Percentiles rank a stretch among this genome's conserved stretches.
Evolutionary conservation across 1,140 invertebrate genomes (phyloP).

Genomic region (Forficula auricularia): DNA sequence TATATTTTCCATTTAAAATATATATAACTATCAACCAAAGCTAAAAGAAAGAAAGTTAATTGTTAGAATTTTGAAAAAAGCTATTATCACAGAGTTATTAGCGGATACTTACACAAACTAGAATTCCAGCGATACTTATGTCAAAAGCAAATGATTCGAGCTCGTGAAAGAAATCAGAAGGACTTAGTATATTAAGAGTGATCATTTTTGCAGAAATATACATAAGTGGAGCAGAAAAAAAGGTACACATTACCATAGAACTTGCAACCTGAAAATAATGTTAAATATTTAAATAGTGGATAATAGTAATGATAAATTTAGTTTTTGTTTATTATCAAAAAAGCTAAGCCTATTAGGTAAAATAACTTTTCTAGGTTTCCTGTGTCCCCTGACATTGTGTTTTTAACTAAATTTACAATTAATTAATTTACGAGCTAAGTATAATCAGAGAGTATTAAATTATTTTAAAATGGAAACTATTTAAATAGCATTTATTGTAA

Average conservation of each 20-base stretch:
- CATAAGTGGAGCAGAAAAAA: constrained; percentile 84
- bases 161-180: constrained; percentile 49
- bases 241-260: constrained; percentile 83
- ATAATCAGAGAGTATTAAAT: too few relatives aligned
- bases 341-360: neutral
- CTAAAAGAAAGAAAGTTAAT: constrained; percentile 17
- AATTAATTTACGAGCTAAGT: too few relatives aligned
- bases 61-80: neutral
- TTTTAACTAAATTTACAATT: too few relatives aligned
- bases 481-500: too few relatives aligned
- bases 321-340: neutral
- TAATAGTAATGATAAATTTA: neutral
- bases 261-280: constrained; percentile 51
- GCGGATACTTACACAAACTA: constrained; percentile 40
- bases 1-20: constrained; percentile 53
- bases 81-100: neutral
- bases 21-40: constrained; percentile 65
- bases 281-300: neutral
- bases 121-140: constrained; percentile 54
- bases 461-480: too few relatives aligned
- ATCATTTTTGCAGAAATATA: constrained; percentile 89
- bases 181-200: constrained; percentile 44
- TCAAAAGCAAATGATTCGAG: constrained; percentile 67
- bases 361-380: too few relatives aligned
- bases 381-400: too few relatives aligned